Base-by-base conservation (phyloP, 2,888 invertebrate species). In the Geotrupes spiniger region DNA sequence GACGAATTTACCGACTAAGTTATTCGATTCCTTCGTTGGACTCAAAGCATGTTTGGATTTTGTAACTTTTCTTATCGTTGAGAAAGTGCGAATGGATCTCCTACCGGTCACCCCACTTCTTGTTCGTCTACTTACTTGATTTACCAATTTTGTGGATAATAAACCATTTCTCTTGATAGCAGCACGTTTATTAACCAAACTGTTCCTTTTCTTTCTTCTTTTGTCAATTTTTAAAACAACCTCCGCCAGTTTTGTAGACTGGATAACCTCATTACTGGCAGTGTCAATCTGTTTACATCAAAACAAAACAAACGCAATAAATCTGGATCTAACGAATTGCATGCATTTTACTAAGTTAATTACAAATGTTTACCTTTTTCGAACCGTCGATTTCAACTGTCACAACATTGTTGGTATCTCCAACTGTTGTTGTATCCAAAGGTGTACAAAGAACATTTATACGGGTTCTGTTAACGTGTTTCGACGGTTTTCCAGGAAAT, bases 401-500 rank as follows among this genome's bases (percentile, higher is more conserved):
- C 68, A 69, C 62, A 57, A 54, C 54, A 52, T 56, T 63, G 58
- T 58, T 63, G 57, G 54, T 62, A 56, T 63, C 62, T 58, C 62
- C 65, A 61, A 63, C 62, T 59, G 61, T 64, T 50, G 62, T 58
- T 60, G 64, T 60, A 61, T 69, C 67, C 53, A 64, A 63, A 56
- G 65, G 63, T 54, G 71, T 63, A 66, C 83, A 83, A 74, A 88
- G 78, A 72, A 89, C 87, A 78, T 87, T 88, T 70, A 89, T 82
- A 75, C 89, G 84, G 75, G 87, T 89, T 79, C 87, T 85, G 77
- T 87, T 87, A 73, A 87, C 85, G 77, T 87, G 85, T 80, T 89
- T 90, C 64, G 87, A 84, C 74, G 89, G 89, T 80, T 89, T 89
- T 71, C 90, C 89, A 72, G 90, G 89, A 82, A 89, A 89, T 81